phyloP scores from a whole-genome alignment of 1,140 invertebrate genomes.

The Paracyclopina nana region DNA sequence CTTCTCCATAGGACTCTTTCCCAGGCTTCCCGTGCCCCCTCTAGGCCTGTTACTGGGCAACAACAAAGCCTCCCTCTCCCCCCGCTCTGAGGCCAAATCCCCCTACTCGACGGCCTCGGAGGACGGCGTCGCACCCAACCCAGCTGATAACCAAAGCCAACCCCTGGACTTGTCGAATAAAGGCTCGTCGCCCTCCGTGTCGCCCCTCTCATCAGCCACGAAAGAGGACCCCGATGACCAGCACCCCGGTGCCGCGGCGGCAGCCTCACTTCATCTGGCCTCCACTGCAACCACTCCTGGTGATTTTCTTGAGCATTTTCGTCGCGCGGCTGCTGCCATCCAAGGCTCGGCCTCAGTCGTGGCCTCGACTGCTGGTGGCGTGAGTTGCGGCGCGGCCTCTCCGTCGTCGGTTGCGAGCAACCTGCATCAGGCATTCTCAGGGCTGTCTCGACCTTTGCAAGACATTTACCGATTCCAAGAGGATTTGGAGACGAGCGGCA shows the following conservation, averaged over 20 bases:
- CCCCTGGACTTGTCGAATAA: slow-evolving; percentile 21
- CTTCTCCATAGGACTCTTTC: not conserved
- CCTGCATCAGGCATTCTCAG: no score
- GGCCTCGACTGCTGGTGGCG: not conserved
- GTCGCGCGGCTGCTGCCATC: not conserved
- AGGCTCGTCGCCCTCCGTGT: slow-evolving; percentile 19
- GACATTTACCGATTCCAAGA: not conserved
- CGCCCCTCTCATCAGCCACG: slow-evolving; percentile 7
- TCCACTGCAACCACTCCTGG: not conserved
- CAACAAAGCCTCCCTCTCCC: not conserved
- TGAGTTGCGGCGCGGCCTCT: not conserved
- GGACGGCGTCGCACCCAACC: no score
- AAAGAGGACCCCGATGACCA: not conserved
- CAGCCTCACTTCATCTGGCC: not conserved
- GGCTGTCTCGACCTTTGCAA: no score
- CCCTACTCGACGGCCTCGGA: slow-evolving; percentile 5
- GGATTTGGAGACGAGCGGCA: not conserved
- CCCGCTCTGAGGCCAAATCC: slow-evolving; percentile 1
- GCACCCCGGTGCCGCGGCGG: not conserved
- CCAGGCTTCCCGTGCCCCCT: not conserved
- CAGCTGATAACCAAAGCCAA: no score
- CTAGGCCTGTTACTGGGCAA: slow-evolving; percentile 16
- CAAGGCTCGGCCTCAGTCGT: not conserved
- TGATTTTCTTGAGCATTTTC: no score
- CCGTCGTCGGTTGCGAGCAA: not conserved